Conservation (phyloP, 2,797 vertebrate genomes). For the Muraenolepis orangiensis region DNA sequence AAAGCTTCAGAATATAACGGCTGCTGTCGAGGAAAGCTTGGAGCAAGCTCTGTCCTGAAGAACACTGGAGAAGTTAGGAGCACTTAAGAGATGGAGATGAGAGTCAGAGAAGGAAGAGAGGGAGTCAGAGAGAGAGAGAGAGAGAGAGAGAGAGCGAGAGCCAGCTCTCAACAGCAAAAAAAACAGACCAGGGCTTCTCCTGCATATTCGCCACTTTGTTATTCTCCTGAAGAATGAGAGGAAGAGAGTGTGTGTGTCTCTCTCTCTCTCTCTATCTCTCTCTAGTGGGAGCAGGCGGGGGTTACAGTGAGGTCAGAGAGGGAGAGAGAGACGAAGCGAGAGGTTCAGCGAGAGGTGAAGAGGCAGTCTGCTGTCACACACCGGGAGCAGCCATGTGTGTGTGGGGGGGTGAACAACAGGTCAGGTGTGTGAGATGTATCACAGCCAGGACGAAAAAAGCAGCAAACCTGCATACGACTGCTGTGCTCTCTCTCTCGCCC, state of each 20-base stretch:
- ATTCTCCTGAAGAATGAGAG: constrained; percentile 60
- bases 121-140: background rate
- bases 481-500: background rate
- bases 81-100: background rate
- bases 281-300: constrained; percentile 57
- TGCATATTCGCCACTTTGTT: constrained; percentile 52
- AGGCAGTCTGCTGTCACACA: constrained; percentile 22
- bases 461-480: no score
- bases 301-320: constrained; percentile 90
- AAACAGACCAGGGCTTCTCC: constrained; percentile 55
- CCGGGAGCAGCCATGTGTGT: constrained; percentile 36
- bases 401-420: constrained; percentile 53
- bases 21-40: no score
- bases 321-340: constrained; percentile 69
- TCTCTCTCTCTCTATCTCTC: constrained; percentile 15
- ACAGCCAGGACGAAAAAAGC: no score
- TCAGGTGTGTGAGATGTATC: constrained; percentile 47
- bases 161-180: constrained; percentile 57
- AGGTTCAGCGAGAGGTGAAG: constrained; percentile 73
- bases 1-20: no score
- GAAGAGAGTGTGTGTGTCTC: constrained; percentile 39
- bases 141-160: constrained; percentile 55
- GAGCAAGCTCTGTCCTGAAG: no score
- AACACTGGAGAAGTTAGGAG: no score
- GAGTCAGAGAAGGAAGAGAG: no score